A percentile compares a stretch with the other conserved stretches of the same genome.
Evolutionary conservation across 2,797 vertebrate species (phyloP).

Genomic region (Trachops cirrhosus): DNA sequence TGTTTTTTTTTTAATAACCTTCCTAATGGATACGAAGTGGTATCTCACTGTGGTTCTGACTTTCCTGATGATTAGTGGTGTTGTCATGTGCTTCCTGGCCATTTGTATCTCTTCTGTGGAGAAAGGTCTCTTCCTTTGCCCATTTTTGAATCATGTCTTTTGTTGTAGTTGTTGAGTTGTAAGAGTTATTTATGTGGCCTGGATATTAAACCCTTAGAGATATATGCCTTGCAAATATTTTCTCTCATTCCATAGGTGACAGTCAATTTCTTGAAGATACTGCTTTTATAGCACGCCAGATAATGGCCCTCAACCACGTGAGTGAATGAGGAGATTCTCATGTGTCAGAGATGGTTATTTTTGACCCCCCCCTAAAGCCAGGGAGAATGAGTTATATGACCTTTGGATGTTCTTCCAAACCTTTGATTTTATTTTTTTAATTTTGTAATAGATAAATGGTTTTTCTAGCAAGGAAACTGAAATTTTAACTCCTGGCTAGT

Average conservation of each 20-base stretch:
- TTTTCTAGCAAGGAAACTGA: background rate
- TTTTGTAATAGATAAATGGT: background rate
- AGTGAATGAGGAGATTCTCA: background rate
- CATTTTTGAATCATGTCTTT: constrained; percentile 3
- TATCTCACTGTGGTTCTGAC: constrained; percentile 17
- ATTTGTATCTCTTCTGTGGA: background rate
- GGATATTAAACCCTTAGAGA: background rate
- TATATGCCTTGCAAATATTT: background rate
- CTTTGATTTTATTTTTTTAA: background rate
- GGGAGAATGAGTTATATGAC: background rate
- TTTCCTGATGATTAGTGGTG: background rate
- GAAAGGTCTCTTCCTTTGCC: background rate
- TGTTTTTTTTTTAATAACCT: background rate
- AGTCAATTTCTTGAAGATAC: background rate
- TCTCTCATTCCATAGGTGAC: background rate
- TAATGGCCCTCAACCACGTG: background rate
- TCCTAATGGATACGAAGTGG: background rate
- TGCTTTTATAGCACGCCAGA: constrained; percentile 19
- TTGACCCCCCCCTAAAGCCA: background rate
- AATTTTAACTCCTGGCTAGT: background rate
- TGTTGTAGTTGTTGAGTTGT: background rate
- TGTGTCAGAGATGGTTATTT: background rate
- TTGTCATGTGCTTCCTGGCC: background rate
- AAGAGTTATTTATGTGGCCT: background rate
- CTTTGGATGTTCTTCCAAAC: background rate